Conservation (phyloP, 2,888 invertebrate species). For the Maniola hyperantus region DNA sequence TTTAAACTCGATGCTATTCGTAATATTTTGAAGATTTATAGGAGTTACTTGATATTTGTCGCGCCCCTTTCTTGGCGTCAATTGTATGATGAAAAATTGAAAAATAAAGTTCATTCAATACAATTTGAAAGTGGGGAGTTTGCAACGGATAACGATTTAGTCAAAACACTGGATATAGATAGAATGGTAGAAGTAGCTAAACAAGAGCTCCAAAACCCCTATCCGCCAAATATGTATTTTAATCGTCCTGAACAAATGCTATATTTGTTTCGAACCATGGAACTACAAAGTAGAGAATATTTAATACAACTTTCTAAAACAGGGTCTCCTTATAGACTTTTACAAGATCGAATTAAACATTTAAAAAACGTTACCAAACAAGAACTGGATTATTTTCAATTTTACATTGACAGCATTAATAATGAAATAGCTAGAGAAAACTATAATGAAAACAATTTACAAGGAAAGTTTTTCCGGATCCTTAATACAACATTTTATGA, state of each 20-base stretch:
- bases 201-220: conserved; percentile 62
- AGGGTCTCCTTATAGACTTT: conserved; percentile 57
- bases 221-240: conserved; percentile 61
- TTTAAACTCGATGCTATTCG: conserved; percentile 74
- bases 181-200: conserved; percentile 67
- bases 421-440: conserved; percentile 64
- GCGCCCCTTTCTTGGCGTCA: conserved; percentile 74
- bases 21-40: conserved; percentile 65
- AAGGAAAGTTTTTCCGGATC: conserved; percentile 72
- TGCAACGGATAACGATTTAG: conserved; percentile 68
- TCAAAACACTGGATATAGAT: conserved; percentile 69
- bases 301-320: conserved; percentile 69
- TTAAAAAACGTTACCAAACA: conserved; percentile 61
- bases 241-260: conserved; percentile 66
- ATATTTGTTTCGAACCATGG: conserved; percentile 71
- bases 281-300: conserved; percentile 76
- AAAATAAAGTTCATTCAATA: conserved; percentile 60
- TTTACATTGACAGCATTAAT: conserved; percentile 67
- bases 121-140: conserved; percentile 70
- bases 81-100: conserved; percentile 63
- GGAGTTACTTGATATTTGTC: conserved; percentile 69
- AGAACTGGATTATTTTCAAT: conserved; percentile 73
- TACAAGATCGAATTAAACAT: conserved; percentile 64
- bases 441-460: conserved; percentile 64
- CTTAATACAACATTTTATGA: conserved; percentile 69